Base-by-base conservation (phyloP, 1,140 invertebrate genomes). In the Polypedilum pembai region DNA sequence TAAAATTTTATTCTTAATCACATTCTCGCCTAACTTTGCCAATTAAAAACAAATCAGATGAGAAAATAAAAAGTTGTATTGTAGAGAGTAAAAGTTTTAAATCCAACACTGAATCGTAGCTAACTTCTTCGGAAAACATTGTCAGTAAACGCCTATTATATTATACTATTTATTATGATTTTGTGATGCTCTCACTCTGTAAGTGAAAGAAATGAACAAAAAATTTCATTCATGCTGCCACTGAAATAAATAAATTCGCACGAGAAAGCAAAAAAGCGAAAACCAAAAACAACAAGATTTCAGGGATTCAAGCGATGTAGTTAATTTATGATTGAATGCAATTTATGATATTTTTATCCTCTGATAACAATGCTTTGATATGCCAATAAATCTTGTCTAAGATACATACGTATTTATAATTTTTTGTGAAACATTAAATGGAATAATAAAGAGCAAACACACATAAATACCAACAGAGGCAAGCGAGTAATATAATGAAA, bases 331-430 rank as follows among this genome's bases (percentile, higher is more conserved):
- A 56, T 56, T 56, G 45, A 56, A 56, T 10, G 45, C 24, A 56
- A 56, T 56, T n/a, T 4, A n/a, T 56, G 12, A 4, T 12, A n/a
- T 3, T 56, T 1, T 56, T 24, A 12, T 73, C 7, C 21, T n/a
- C 40, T 73, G 72, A 73, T 73, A 33, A 18, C 72, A 73, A 73
- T 73, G 72, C 72, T 73, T 8, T 40, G 41, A 40, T 74, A n/a
- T 56, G 45, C 45, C 24, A 56, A 56, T 56, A 56, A 56, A 56
- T 56, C n/a, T 56, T n/a, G 45, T 56, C 45, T 56, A 12, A 12
- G 45, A 56, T 56, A 15, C n/a, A 56, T 56, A 15, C n/a, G 24
- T 33, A 33, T 33, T 33, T 5, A 33, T 33, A 33, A 33, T 33
- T 3, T 33, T 33, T 33, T 33, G 24, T 33, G 24, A 33, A 33